Conservation (phyloP, 92 coral and sea anemone species). For the Parazoanthus darwini region DNA sequence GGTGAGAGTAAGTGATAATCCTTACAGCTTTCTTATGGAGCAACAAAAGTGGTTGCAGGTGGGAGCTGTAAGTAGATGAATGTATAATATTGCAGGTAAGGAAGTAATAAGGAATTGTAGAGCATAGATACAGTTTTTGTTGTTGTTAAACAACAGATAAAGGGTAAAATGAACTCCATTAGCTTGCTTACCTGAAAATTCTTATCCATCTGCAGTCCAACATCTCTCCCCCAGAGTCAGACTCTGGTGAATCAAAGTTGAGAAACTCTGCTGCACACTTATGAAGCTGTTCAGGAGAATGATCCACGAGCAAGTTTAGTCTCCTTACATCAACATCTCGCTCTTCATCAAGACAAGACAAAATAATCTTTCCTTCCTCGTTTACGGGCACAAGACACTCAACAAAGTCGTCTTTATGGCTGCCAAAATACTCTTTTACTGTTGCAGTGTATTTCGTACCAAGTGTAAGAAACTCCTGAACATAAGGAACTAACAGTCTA, state of each 20-base stretch:
- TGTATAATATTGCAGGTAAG: too few species aligned
- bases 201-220: constrained; percentile 50
- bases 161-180: too few species aligned
- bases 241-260: constrained; percentile 47
- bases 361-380: constrained; percentile 31
- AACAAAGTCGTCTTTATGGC: constrained; percentile 36
- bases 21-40: too few species aligned
- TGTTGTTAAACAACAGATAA: too few species aligned
- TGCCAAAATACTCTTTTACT: constrained; percentile 13
- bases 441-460: constrained; percentile 40
- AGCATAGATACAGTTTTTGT: too few species aligned
- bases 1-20: too few species aligned
- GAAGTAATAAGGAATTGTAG: too few species aligned
- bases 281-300: constrained; percentile 48
- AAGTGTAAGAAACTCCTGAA: constrained; percentile 60
- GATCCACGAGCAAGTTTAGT: constrained; percentile 36
- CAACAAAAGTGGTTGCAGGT: too few species aligned
- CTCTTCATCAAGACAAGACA: constrained; percentile 18
- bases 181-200: constrained; percentile 53
- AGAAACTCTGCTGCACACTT: constrained; percentile 51
- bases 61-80: too few species aligned
- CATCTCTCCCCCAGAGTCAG: constrained; percentile 13
- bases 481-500: constrained; percentile 63
- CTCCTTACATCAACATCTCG: constrained; percentile 45
- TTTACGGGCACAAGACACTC: constrained; percentile 28